Percentiles rank a stretch among this genome's conserved stretches.
These are phyloP conservation scores for Ylistrum balloti DNA, from an alignment of 1,140 invertebrate genomes.

Conservation along the genomic window DNA sequence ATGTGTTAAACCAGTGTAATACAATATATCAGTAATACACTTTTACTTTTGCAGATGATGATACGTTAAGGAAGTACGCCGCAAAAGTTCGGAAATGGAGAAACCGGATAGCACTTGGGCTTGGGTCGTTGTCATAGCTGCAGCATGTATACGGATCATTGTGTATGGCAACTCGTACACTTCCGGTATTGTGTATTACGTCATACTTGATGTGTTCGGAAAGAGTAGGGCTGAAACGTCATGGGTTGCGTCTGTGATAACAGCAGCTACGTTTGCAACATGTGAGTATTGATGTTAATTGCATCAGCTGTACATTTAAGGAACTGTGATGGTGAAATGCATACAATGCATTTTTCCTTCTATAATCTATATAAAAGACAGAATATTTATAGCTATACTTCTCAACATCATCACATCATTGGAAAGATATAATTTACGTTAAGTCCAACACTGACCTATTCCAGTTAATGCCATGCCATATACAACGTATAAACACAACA, in stretches of 20 bases:
- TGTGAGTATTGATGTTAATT: constrained; percentile 60
- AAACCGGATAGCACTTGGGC: constrained; percentile 88
- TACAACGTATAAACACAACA: too few species aligned
- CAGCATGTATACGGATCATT: constrained; percentile 94
- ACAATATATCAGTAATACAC: too few species aligned
- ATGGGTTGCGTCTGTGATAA: constrained; percentile 89
- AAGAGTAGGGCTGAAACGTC: constrained; percentile 92
- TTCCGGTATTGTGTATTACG: constrained; percentile 93
- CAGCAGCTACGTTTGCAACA: constrained; percentile 54
- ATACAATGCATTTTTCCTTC: too few species aligned
- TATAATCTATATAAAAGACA: too few species aligned
- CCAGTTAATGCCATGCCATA: too few species aligned
- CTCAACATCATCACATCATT: too few species aligned
- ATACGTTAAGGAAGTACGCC: background rate
- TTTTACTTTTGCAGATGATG: background rate
- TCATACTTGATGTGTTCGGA: constrained; percentile 91
- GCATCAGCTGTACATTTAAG: too few species aligned
- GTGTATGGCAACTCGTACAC: constrained; percentile 93
- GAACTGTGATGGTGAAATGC: too few species aligned
- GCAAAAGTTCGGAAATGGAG: background rate
- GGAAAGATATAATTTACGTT: too few species aligned
- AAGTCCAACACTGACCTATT: too few species aligned
- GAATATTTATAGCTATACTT: too few species aligned
- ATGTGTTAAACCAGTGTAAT: too few species aligned
- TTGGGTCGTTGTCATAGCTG: constrained; percentile 88